These are phyloP conservation scores for Scaptomyza flava DNA, from an alignment of 2,888 invertebrate species.

Conservation along the genomic window DNA sequence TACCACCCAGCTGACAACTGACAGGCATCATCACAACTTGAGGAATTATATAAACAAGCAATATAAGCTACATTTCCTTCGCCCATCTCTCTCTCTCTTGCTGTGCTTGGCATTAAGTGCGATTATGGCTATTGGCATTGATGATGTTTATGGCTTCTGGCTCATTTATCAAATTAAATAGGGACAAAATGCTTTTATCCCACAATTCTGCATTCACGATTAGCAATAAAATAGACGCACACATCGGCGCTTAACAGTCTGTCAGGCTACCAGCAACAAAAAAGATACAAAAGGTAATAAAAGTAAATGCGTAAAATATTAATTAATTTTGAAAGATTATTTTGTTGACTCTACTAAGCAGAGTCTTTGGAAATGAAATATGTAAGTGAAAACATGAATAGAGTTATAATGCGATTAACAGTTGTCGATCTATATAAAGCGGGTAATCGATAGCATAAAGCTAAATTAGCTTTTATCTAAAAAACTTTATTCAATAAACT, in stretches of 20 bases:
- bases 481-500: too few relatives aligned
- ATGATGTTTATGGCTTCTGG: slow-evolving; percentile 56
- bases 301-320: slow-evolving; percentile 25
- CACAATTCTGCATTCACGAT: slow-evolving; percentile 28
- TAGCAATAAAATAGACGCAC: slow-evolving; percentile 27
- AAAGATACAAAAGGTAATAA: slow-evolving; percentile 4
- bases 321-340: slow-evolving; percentile 23
- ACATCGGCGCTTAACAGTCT: background rate
- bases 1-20: slow-evolving; percentile 30
- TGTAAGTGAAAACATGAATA: background rate
- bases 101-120: slow-evolving; percentile 56
- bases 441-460: too few relatives aligned
- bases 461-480: too few relatives aligned
- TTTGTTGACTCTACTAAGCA: background rate
- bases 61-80: slow-evolving; percentile 17
- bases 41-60: slow-evolving; percentile 56
- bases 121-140: slow-evolving; percentile 55
- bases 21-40: slow-evolving; percentile 49
- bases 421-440: too few relatives aligned
- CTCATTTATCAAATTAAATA: slow-evolving; percentile 59
- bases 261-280: background rate
- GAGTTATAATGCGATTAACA: too few relatives aligned
- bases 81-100: background rate
- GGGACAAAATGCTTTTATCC: slow-evolving; percentile 45
- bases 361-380: background rate